Percentiles rank a stretch among this genome's conserved stretches.
Evolutionary conservation across 2,888 invertebrate species (phyloP).

Genomic region (Lasioglossum calceatum): DNA sequence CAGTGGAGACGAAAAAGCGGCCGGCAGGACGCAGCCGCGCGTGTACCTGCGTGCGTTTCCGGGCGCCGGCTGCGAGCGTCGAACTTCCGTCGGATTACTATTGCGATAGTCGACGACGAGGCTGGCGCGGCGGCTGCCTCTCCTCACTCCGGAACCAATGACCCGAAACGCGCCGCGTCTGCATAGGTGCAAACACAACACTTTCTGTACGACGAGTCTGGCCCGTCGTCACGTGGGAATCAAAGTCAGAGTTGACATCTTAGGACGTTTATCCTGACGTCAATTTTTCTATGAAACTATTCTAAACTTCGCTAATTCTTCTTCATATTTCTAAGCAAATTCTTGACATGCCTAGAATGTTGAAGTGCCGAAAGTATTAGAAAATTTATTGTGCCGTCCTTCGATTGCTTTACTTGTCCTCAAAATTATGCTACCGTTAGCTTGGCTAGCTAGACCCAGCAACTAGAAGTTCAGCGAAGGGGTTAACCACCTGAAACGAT

Average conservation of each 20-base stretch:
- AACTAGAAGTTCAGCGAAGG: not conserved
- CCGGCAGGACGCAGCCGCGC: conserved; percentile 23
- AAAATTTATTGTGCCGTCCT: no score
- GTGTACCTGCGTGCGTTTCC: conserved; percentile 67
- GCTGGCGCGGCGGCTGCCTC: not conserved
- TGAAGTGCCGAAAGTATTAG: no score
- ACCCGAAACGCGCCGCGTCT: conserved; percentile 64
- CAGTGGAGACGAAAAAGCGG: conserved; percentile 32
- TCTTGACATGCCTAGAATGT: no score
- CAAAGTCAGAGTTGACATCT: not conserved
- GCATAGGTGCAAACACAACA: conserved; percentile 53
- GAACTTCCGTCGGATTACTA: conserved; percentile 77
- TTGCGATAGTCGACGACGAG: conserved; percentile 56
- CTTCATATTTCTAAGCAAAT: no score
- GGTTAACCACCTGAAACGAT: conserved; percentile 16
- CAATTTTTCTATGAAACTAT: no score
- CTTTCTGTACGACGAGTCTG: not conserved
- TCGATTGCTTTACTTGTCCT: no score
- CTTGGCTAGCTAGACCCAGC: no score
- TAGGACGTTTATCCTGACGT: no score
- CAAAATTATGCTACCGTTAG: no score
- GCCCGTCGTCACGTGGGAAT: not conserved
- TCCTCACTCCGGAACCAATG: conserved; percentile 45
- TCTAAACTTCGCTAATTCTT: no score
- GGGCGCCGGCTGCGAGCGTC: conserved; percentile 76